These are phyloP conservation scores for Acanthurus lineatus DNA, from an alignment of 2,797 vertebrate genomes.

Conservation along the genomic window DNA sequence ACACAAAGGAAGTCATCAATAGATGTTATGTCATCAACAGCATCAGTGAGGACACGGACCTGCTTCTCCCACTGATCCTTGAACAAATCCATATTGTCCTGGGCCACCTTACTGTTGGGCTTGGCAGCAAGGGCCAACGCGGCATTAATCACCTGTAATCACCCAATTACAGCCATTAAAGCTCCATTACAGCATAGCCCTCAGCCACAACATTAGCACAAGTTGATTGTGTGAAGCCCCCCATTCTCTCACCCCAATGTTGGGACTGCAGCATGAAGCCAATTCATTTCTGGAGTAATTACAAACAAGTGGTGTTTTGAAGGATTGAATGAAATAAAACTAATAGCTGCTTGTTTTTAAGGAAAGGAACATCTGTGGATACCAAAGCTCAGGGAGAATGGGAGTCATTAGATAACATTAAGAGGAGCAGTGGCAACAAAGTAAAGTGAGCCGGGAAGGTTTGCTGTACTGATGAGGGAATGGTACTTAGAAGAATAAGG, in stretches of 20 bases:
- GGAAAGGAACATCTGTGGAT: constrained; percentile 54
- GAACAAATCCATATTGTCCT: constrained; percentile 99
- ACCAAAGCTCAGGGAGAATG: constrained; percentile 74
- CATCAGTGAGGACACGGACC: constrained; percentile 96
- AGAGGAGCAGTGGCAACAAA: constrained; percentile 59
- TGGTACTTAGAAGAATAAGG: constrained; percentile 10
- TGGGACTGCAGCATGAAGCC: constrained; percentile 54
- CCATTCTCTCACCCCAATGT: constrained; percentile 30
- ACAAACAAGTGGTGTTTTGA: constrained; percentile 58
- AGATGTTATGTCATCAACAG: constrained; percentile 98
- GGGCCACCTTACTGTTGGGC: constrained; percentile 98
- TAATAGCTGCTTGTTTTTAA: constrained; percentile 68
- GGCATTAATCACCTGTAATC: constrained; percentile 97
- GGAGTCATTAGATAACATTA: constrained; percentile 74
- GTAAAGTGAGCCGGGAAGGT: constrained; percentile 32
- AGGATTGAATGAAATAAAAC: constrained; percentile 69
- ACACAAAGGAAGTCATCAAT: constrained; percentile 99
- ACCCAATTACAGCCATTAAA: constrained; percentile 82
- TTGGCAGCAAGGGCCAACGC: constrained; percentile 96
- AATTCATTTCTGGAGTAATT: constrained; percentile 70
- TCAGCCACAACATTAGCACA: constrained; percentile 78
- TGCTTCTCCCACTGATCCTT: constrained; percentile 99
- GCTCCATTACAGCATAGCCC: constrained; percentile 68
- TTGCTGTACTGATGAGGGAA: constrained; percentile 26
- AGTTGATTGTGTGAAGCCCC: constrained; percentile 65